Evolutionary conservation across 2,797 vertebrate species (phyloP), one percentile per base, ranked within the genome.

Genomic region (Capromys pilorides): DNA sequence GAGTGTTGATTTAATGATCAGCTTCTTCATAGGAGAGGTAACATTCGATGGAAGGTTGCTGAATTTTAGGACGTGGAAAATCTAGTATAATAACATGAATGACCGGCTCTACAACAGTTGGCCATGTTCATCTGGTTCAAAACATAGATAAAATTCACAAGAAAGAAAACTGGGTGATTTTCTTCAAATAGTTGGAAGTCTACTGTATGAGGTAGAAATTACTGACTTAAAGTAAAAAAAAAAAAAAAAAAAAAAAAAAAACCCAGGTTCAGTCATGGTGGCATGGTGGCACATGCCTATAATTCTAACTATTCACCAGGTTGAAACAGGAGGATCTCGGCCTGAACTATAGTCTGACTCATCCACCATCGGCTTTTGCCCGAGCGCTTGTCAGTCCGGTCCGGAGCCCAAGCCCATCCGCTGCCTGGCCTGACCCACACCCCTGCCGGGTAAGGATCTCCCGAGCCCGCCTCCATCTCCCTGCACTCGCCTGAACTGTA

Each of bases 1-100:
- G 83, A n/a, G 21, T 66, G 6, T 62, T 3, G 11, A 45, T 10
- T 91, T 94, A 89, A 92, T 84, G 77, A 93, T 80, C 51, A 36
- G 64, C 5, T 8, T 86, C 49, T 59, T 83, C 79, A 62, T 31
- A 83, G 10, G 75, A n/a, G 8, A 82, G 41, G 19, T 67, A 8
- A 92, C 84, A 78, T 86, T 49, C 73, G 49, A 81, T 91, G 71
- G 51, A 89, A 94, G n/a, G 41, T 80, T 26, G 62, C n/a, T 86
- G 59, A 91, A 67, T 83, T 66, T 89, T 62, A 78, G 80, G 45
- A 71, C 59, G 54, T 24, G 81, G 84, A 85, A 73, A 7, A 77
- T 19, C 49, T 85, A 9, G 18, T 59, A 2, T 88, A 86, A 86
- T 57, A 86, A 79, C n/a, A 22, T 69, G 10, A 3, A 80, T 5